Conservation (phyloP, 2,797 vertebrate species). For the Catostomus latipinnis region DNA sequence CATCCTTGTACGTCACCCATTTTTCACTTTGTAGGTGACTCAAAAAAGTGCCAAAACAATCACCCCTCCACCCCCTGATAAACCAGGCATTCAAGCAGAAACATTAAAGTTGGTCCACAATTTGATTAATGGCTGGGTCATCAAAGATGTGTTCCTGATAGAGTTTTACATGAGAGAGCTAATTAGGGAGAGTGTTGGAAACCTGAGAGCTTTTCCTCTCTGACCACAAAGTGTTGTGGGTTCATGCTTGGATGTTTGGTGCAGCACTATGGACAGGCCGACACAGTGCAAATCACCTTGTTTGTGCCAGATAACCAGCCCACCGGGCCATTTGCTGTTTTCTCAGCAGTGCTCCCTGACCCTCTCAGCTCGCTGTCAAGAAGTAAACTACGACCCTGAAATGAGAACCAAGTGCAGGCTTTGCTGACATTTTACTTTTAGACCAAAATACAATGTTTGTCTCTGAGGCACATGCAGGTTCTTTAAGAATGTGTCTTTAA, state of each 20-base stretch:
- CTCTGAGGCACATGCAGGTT: conserved; percentile 43
- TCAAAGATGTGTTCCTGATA: conserved; percentile 59
- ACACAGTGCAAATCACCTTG: conserved; percentile 63
- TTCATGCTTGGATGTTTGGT: conserved; percentile 56
- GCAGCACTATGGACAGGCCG: conserved; percentile 52
- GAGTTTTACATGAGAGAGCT: conserved; percentile 62
- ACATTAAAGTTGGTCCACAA: conserved; percentile 56
- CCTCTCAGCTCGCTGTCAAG: conserved; percentile 53
- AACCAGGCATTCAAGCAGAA: conserved; percentile 58
- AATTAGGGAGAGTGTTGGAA: conserved; percentile 72
- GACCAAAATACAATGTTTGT: conserved; percentile 29
- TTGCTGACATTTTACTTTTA: conserved; percentile 45
- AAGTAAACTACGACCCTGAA: conserved; percentile 57
- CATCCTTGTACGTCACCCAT: conserved; percentile 44
- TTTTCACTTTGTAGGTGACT: conserved; percentile 20
- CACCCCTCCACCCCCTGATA: conserved; percentile 32
- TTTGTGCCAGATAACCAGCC: conserved; percentile 57
- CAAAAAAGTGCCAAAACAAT: conserved; percentile 58
- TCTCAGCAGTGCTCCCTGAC: conserved; percentile 53
- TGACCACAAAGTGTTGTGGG: conserved; percentile 61
- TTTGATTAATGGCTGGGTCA: conserved; percentile 61
- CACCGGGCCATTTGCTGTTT: conserved; percentile 57
- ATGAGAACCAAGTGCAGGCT: conserved; percentile 47
- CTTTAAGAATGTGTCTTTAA: conserved; percentile 3
- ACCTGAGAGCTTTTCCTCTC: conserved; percentile 62